Evolutionary conservation across 2,888 invertebrate species (phyloP).

Genomic region (Stegana nigrithorax): DNA sequence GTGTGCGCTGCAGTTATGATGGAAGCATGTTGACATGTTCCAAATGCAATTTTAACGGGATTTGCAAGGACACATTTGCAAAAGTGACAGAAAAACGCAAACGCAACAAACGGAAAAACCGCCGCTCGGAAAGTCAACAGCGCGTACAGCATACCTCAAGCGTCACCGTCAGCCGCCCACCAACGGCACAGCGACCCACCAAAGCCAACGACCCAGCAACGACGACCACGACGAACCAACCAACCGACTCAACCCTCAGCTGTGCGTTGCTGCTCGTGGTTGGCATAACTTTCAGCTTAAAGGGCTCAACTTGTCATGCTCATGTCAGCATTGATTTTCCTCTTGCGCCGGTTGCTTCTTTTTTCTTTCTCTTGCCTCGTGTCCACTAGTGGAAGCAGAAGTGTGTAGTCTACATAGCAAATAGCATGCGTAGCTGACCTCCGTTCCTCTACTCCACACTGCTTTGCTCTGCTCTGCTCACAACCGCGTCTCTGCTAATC

Average conservation of each 20-base stretch:
- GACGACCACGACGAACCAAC: conserved; percentile 12
- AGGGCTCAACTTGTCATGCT: conserved; percentile 64
- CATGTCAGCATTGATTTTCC: conserved; percentile 55
- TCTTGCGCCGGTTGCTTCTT: conserved; percentile 31
- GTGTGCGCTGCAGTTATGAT: too few species aligned
- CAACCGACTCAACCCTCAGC: not conserved
- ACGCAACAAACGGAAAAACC: conserved; percentile 37
- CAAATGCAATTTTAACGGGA: conserved; percentile 60
- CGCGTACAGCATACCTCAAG: not conserved
- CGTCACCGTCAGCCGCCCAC: not conserved
- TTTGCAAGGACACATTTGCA: conserved; percentile 59
- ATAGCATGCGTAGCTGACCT: too few species aligned
- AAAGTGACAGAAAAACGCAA: conserved; percentile 60
- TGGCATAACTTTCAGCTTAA: conserved; percentile 62
- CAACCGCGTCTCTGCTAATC: conserved; percentile 8
- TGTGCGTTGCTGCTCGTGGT: conserved; percentile 50
- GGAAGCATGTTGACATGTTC: conserved; percentile 56
- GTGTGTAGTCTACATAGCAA: too few species aligned
- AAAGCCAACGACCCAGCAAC: conserved; percentile 15
- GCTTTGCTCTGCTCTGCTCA: conserved; percentile 11
- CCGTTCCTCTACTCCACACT: too few species aligned
- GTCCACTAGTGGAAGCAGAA: too few species aligned
- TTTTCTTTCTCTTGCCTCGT: not conserved
- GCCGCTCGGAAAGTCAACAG: conserved; percentile 39
- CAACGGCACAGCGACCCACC: not conserved